Conservation (phyloP, 2,888 invertebrate genomes). For the Dynastes grantii region DNA sequence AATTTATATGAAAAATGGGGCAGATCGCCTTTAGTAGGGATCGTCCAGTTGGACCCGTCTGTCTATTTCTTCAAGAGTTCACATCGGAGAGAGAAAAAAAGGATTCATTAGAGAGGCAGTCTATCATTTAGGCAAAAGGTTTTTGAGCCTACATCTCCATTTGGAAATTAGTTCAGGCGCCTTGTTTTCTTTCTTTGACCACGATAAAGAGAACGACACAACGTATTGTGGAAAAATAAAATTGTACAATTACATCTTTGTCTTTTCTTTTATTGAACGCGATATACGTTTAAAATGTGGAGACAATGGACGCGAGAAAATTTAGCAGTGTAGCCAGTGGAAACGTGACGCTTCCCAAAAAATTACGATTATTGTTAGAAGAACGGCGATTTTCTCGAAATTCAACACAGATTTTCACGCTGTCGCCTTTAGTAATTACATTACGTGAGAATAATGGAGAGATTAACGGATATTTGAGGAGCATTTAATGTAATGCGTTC, state of each 20-base stretch:
- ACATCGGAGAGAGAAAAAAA: slow-evolving; percentile 25
- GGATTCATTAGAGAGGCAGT: slow-evolving; percentile 47
- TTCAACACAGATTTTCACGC: slow-evolving; percentile 42
- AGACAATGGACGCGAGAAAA: slow-evolving; percentile 2
- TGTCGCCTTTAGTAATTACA: slow-evolving; percentile 41
- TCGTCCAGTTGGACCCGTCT: slow-evolving; percentile 26
- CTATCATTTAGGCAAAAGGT: slow-evolving; percentile 39
- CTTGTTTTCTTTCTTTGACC: slow-evolving; percentile 14
- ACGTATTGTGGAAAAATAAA: neutral
- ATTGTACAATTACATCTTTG: neutral
- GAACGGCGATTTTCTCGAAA: slow-evolving; percentile 38
- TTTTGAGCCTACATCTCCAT: slow-evolving; percentile 47
- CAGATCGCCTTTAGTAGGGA: slow-evolving; percentile 27
- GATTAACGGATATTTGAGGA: slow-evolving; percentile 43
- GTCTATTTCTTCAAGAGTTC: slow-evolving; percentile 12
- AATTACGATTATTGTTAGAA: slow-evolving; percentile 54
- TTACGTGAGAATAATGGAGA: slow-evolving; percentile 46
- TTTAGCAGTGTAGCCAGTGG: slow-evolving; percentile 30
- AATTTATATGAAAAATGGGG: slow-evolving; percentile 50
- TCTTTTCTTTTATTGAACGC: neutral
- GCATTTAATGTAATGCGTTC: slow-evolving; percentile 27
- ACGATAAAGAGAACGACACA: neutral
- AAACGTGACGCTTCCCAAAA: slow-evolving; percentile 54
- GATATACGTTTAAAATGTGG: neutral
- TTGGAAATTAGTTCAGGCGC: slow-evolving; percentile 39